These are phyloP conservation scores for Acrossocheilus fasciatus DNA, from an alignment of 2,797 vertebrate species.

Conservation along the genomic window DNA sequence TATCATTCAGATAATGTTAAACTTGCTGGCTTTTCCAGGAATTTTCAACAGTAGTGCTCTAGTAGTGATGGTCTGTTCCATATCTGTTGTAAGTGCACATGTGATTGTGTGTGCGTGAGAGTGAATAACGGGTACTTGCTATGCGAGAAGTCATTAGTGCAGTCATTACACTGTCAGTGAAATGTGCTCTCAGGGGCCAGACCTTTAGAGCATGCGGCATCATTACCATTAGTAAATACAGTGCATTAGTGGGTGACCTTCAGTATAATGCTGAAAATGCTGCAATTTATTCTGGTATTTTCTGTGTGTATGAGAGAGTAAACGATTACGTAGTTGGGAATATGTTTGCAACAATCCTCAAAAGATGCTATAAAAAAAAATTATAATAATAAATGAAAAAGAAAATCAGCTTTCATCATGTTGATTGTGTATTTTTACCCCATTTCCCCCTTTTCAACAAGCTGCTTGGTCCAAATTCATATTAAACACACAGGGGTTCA, in stretches of 20 bases:
- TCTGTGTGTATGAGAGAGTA: background rate
- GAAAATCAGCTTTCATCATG: constrained; percentile 5
- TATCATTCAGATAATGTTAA: background rate
- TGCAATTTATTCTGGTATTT: constrained; percentile 27
- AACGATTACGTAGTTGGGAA: background rate
- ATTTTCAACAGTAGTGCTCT: constrained; percentile 21
- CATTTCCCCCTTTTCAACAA: constrained; percentile 30
- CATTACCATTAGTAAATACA: constrained; percentile 56
- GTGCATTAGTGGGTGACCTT: constrained; percentile 48
- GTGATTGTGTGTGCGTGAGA: background rate
- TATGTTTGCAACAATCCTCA: constrained; percentile 11
- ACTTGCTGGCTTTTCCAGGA: background rate
- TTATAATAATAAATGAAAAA: background rate
- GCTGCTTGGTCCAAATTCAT: constrained; percentile 37
- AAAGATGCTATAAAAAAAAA: background rate
- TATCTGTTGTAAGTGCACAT: background rate
- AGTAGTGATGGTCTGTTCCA: constrained; percentile 9
- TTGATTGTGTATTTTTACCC: constrained; percentile 6
- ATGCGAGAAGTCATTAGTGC: constrained; percentile 44
- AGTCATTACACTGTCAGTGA: constrained; percentile 51
- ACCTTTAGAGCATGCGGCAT: constrained; percentile 42
- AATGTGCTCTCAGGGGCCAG: constrained; percentile 46
- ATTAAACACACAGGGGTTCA: constrained; percentile 28
- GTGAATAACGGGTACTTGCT: constrained; percentile 40
- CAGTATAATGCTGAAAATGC: constrained; percentile 42